These are phyloP conservation scores for Amphiprion ocellaris DNA, from an alignment of 2,113 vertebrate genomes.

Conservation along the genomic window DNA sequence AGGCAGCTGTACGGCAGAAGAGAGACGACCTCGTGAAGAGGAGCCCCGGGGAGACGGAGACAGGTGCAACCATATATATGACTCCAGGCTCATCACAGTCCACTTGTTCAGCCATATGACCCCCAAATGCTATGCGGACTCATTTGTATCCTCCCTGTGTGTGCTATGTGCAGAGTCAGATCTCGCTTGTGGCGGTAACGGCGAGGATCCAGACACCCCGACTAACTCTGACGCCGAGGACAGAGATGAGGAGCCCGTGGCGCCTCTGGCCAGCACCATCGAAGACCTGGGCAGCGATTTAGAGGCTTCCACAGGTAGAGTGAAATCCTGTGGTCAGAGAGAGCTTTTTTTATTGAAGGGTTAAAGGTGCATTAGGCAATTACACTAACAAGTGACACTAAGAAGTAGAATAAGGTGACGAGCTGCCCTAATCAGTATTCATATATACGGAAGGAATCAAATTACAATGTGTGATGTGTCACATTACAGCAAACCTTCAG, in stretches of 20 bases:
- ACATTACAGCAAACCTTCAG: no score
- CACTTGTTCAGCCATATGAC: conserved; percentile 39
- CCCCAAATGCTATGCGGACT: neutral
- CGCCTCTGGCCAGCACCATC: conserved; percentile 75
- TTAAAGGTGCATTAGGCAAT: no score
- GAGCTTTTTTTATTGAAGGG: no score
- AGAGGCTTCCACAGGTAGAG: conserved; percentile 80
- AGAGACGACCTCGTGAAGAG: conserved; percentile 90
- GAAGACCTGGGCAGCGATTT: conserved; percentile 81
- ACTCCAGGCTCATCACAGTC: conserved; percentile 36
- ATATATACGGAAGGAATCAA: no score
- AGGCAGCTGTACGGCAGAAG: conserved; percentile 86
- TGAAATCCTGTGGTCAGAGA: neutral
- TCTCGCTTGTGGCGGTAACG: conserved; percentile 74
- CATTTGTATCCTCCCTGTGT: neutral
- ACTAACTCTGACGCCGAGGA: conserved; percentile 80
- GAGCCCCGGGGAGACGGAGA: conserved; percentile 88
- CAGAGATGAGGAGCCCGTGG: conserved; percentile 73
- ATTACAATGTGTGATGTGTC: no score
- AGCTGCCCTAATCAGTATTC: no score
- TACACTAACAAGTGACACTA: no score
- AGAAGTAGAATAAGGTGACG: no score
- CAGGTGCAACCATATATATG: conserved; percentile 78
- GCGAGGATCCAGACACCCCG: conserved; percentile 74
- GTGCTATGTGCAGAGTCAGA: conserved; percentile 71